Conservation (phyloP, 2,888 invertebrate genomes). For the Gisinianus flammeolus region DNA sequence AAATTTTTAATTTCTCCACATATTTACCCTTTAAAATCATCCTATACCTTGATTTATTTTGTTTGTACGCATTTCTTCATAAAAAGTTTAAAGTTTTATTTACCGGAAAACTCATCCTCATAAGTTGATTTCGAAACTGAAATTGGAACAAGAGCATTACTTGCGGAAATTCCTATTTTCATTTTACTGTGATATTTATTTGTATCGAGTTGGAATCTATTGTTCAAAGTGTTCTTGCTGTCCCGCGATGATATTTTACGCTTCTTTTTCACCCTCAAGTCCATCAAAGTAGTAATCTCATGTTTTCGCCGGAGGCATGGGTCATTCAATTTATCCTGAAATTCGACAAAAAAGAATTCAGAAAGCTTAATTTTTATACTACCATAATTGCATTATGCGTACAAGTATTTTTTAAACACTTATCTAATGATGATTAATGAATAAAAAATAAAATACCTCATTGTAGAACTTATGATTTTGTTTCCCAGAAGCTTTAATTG, state of each 20-base stretch:
- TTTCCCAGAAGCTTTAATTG: neutral
- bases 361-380: no score
- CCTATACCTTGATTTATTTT: neutral
- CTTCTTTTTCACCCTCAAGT: neutral
- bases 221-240: no score
- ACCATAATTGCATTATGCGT: no score
- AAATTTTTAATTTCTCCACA: neutral
- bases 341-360: neutral
- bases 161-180: no score
- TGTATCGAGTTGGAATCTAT: neutral
- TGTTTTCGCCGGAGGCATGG: no score
- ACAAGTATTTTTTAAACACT: no score
- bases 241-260: no score
- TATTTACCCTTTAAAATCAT: neutral
- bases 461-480: neutral
- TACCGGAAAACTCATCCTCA: neutral
- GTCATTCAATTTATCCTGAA: neutral
- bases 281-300: neutral
- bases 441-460: no score
- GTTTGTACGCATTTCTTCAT: neutral
- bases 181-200: neutral
- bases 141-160: neutral
- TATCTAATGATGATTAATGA: no score
- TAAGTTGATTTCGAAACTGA: neutral
- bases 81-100: neutral